Evolutionary conservation across 1,140 invertebrate species (phyloP), one percentile per base, ranked within the genome.

Genomic region (Coelopa frigida): DNA sequence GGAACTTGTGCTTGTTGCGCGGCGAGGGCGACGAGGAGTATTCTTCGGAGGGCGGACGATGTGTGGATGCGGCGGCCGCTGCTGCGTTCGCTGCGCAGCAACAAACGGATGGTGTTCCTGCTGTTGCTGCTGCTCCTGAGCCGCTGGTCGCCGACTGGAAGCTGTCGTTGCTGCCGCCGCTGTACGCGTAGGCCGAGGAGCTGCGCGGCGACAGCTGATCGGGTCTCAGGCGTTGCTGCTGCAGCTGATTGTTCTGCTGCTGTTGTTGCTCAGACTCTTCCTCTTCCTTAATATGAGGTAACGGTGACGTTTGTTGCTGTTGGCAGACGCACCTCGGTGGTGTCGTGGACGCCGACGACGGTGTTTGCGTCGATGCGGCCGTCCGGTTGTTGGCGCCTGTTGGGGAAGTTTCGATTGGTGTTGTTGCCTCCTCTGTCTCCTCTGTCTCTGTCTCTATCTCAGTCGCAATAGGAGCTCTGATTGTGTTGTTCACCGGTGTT

Each of bases 211-310:
- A 44, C 7, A 40, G 46, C 54, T 54, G 52, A 49, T 52, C 51
- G 64, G 59, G 58, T 5, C 53, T 59, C 53, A 52, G 58, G 50
- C 48, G 59, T 56, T 44, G 57, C 51, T 52, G 61, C 46, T 37
- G 55, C 53, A 47, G 72, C 56, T 69, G 67, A 59, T 69, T 68
- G 68, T 64, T 73, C 70, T 51, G 62, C 60, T 35, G 49, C 4
- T 70, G 70, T 55, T 73, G 72, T 49, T 77, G 74, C 40, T 78
- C 77, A 38, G 75, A 74, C 57, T 78, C 77, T 53, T 72, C 71
- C 51, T 78, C 77, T 55, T 78, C 77, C 55, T 78, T 76, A 43
- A 78, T 78, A 39, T 77, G 76, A 2, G 77, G 77, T 36, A 78
- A 55, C 24, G 76, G 76, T 6, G 75, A 77, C 21, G 63, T 67